These are phyloP conservation scores for Drosophila quadrilineata DNA, from an alignment of 1,140 invertebrate species.

Conservation along the genomic window DNA sequence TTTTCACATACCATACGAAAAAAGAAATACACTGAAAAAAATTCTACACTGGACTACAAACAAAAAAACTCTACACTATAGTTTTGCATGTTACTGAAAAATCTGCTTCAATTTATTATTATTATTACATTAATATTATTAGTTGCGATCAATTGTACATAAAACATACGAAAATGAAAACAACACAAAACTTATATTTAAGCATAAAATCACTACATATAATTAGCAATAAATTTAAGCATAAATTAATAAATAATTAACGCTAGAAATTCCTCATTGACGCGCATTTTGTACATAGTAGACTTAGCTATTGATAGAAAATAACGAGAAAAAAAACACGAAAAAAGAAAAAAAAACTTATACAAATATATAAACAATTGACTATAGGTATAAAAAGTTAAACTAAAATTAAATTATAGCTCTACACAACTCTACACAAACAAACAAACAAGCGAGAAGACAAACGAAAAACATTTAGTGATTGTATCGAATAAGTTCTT, in stretches of 20 bases:
- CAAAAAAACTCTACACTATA: slow-evolving; percentile 44
- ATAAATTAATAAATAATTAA: slow-evolving; percentile 20
- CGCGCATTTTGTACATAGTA: slow-evolving; percentile 69
- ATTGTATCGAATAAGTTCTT: slow-evolving; percentile 73
- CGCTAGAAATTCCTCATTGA: slow-evolving; percentile 66
- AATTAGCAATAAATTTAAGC: slow-evolving; percentile 19
- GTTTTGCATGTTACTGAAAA: slow-evolving; percentile 79
- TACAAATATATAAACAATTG: slow-evolving; percentile 46
- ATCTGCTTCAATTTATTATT: slow-evolving; percentile 72
- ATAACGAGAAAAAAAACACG: slow-evolving; percentile 47
- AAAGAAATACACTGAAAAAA: background rate
- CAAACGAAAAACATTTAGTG: slow-evolving; percentile 75
- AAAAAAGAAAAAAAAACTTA: slow-evolving; percentile 21
- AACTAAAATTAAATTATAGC: slow-evolving; percentile 67
- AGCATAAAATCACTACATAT: slow-evolving; percentile 30
- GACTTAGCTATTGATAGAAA: slow-evolving; percentile 38
- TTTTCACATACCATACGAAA: background rate
- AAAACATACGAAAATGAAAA: too few species aligned
- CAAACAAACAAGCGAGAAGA: slow-evolving; percentile 69
- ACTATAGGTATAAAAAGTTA: slow-evolving; percentile 54
- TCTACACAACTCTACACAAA: slow-evolving; percentile 58
- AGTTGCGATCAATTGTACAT: slow-evolving; percentile 68
- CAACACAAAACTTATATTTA: too few species aligned
- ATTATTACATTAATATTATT: slow-evolving; percentile 51
- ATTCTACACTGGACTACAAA: slow-evolving; percentile 27